Evolutionary conservation across 2,888 invertebrate genomes (phyloP), one percentile per base, ranked within the genome.

Genomic region (Cerastis rubricosa): DNA sequence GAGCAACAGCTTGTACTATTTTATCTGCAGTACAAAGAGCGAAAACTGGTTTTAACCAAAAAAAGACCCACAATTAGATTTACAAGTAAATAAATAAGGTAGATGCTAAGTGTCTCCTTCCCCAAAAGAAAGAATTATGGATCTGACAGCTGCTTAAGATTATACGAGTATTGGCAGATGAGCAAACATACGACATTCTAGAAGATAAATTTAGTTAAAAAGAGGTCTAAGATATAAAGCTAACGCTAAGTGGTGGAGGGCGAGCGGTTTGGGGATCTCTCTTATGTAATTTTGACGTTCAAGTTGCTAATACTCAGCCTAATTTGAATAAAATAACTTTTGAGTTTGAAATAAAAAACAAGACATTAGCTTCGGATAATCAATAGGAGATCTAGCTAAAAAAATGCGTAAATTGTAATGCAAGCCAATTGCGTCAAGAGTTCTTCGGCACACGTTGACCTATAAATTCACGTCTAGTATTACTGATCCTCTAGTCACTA

Each of bases 391-490:
- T 49, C 68, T 14, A 22, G 43, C n/a, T 45, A n/a, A n/a, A n/a
- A n/a, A n/a, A n/a, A n/a, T n/a, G n/a, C 5, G 19, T 1, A 25
- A 64, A 19, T n/a, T 25, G n/a, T n/a, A 35, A 51, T 35, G 17
- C 9, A 63, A 74, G 2, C 9, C 35, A 57, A 74, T 57, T 17
- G 40, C 43, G 49, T 29, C 12, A n/a, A 6, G 22, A 14, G 29
- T 77, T 51, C 22, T 73, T 63, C 29, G 64, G 43, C 4, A 1
- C 12, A 19, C 54, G 7, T 70, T 63, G 40, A 35, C 57, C 43
- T 35, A 75, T 57, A 49, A 40, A 59, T 63, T 9, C 43, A 35
- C 17, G 14, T 75, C 81, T 51, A 68, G 51, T 67, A n/a, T n/a
- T n/a, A n/a, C n/a, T n/a, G n/a, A n/a, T n/a, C n/a, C n/a, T n/a